phyloP scores from a whole-genome alignment of 2,113 vertebrate species.

The Nymphicus hollandicus region DNA sequence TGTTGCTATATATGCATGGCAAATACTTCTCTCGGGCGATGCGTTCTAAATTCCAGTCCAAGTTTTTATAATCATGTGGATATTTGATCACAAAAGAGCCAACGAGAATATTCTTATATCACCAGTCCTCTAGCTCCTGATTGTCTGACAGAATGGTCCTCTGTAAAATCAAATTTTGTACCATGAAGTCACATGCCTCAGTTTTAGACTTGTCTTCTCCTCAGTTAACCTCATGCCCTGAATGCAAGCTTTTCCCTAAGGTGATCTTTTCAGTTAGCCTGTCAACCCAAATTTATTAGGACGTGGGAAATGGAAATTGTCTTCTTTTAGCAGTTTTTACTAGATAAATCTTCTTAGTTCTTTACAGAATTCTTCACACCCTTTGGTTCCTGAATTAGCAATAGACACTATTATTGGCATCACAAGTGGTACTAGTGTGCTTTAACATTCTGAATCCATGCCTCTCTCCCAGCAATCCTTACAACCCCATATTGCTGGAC shows the following conservation, averaged over 20 bases:
- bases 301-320: slow-evolving; percentile 34
- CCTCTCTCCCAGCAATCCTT: background rate
- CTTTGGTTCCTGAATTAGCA: background rate
- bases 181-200: slow-evolving; percentile 47
- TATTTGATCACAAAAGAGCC: background rate
- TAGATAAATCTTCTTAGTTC: background rate
- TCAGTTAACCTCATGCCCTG: slow-evolving; percentile 59
- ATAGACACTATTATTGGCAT: background rate
- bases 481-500: background rate
- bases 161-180: slow-evolving; percentile 28
- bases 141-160: slow-evolving; percentile 4
- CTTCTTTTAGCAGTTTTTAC: background rate
- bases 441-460: background rate
- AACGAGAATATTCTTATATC: background rate
- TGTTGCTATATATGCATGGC: background rate
- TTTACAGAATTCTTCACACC: background rate
- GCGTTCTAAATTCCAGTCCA: background rate
- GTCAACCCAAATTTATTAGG: slow-evolving; percentile 49
- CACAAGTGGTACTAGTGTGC: background rate
- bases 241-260: slow-evolving; percentile 20
- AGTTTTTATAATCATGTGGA: background rate
- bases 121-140: background rate
- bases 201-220: slow-evolving; percentile 45
- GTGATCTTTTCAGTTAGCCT: slow-evolving; percentile 34
- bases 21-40: background rate